phyloP scores from a whole-genome alignment of 2,797 vertebrate genomes.

The Myotis myotis region DNA sequence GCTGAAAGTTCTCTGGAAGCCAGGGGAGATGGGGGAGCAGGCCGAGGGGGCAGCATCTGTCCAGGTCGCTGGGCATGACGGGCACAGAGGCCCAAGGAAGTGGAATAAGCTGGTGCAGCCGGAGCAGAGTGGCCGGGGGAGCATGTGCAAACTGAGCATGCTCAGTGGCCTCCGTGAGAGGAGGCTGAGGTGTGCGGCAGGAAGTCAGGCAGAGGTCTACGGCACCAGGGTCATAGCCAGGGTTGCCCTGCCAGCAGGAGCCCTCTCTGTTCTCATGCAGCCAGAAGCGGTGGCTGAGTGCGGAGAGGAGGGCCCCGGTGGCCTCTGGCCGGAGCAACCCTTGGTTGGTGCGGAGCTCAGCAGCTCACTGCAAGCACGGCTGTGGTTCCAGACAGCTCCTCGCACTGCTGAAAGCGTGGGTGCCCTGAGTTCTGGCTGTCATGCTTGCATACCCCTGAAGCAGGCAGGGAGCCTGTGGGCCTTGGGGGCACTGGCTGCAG shows the following conservation, averaged over 20 bases:
- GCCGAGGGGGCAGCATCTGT: accelerated
- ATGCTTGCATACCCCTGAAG: neutral
- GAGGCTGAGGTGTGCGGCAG: neutral
- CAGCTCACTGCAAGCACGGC: neutral
- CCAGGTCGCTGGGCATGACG: neutral
- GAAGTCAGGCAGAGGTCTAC: neutral
- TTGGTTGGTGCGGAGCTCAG: neutral
- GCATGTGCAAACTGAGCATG: neutral
- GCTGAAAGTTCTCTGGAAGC: neutral
- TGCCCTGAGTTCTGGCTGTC: neutral
- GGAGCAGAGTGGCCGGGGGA: accelerated
- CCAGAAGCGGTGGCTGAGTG: neutral
- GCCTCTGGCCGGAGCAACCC: neutral
- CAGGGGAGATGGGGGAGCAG: neutral
- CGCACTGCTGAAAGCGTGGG: too few species aligned
- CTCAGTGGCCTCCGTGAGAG: neutral
- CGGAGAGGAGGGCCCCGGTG: neutral
- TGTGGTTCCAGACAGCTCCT: neutral
- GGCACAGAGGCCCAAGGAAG: neutral
- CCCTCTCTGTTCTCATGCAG: neutral
- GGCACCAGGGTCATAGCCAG: neutral
- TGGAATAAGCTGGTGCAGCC: accelerated
- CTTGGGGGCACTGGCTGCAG: neutral
- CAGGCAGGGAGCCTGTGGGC: neutral
- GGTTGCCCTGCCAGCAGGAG: neutral